Base-by-base conservation (phyloP, 1,140 invertebrate genomes). In the Drosophila pseudoobscura region DNA sequence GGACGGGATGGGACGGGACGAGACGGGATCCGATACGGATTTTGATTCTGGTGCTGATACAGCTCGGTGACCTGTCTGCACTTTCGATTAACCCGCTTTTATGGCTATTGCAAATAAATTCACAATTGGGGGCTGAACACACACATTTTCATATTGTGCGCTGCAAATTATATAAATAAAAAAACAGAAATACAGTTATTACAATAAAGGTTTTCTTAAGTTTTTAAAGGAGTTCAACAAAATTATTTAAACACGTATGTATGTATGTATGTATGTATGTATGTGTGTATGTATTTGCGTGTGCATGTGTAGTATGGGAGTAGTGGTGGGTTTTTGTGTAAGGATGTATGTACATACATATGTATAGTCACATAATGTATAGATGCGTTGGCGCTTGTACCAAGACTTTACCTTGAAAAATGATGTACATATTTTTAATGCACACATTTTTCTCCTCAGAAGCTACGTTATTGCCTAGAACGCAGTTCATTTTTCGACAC, bases 111-210 rank as follows among this genome's bases (percentile, higher is more conserved):
- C 78, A 88, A 88, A 88, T 88, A 61, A 49, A 68, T 76, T 72
- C 83, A 88, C 84, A 88, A 88, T 88, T 88, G 84, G 78, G 66
- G 54, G 35, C 35, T 64, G 71, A 70, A 83, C 74, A 88, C 71
- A 88, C 83, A 87, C 79, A 87, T 54, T 78, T 46, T 76, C 54
- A 61, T 70, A 71, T 76, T 79, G 83, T 88, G 83, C 83, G 76
- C 83, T 88, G 83, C 68, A 88, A 88, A 88, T 88, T 88, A 87
- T 87, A 87, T 59, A 74, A 74, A 74, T n/a, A 61, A 82, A 78
- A 78, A 88, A 88, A 82, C 60, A 68, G 58, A 75, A 77, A 76
- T 78, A 79, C 53, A 66, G 62, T 88, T 87, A 88, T 88, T 85
- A 72, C 56, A 65, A 47, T 66, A 66, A 62, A 80, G 45, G 51